Evolutionary conservation across 2,888 invertebrate genomes (phyloP), one percentile per base, ranked within the genome.

Genomic region (Xylota segnis): DNA sequence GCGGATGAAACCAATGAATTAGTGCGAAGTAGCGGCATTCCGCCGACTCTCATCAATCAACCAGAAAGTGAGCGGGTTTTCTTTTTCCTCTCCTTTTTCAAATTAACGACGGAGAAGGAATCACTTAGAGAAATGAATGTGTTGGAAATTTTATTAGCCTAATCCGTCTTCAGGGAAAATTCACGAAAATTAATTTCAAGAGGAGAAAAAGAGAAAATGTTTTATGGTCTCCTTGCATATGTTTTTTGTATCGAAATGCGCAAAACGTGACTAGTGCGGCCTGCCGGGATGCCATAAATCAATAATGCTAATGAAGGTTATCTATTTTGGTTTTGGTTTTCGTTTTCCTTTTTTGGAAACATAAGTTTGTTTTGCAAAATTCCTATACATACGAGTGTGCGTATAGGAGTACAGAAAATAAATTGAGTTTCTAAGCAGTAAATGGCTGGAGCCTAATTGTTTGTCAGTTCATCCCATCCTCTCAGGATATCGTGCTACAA

Each of bases 81-180:
- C 50, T 59, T 75, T 29, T 65, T 65, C 50, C 74, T 84, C 63
- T 84, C 75, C 75, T 76, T 84, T 72, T 81, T 84, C 76, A 81
- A 81, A 75, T 52, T 86, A 84, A 75, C 74, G 63, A 84, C 65
- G 71, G 43, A 76, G 70, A 81, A 75, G 75, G 63, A 76, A 81
- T 81, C 84, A 84, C 81, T 84, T 71, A 81, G 75, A 81, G 76
- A 84, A 84, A 84, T 81, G 84, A 84, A 81, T 84, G 75, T 84
- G 81, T 84, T 81, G 75, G 84, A 84, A 81, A 71, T 81, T 84
- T 81, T 81, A 84, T 81, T 81, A 81, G 74, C 58, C 70, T 76
- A 71, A 84, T 76, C 71, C 66, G 81, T 84, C 71, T 84, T 71
- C 75, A 47, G 52, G 76, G 82, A 86, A 77, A 75, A 84, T 79